These are phyloP conservation scores for Taenioides sp. DNA, from an alignment of 2,797 vertebrate genomes.

Conservation along the genomic window DNA sequence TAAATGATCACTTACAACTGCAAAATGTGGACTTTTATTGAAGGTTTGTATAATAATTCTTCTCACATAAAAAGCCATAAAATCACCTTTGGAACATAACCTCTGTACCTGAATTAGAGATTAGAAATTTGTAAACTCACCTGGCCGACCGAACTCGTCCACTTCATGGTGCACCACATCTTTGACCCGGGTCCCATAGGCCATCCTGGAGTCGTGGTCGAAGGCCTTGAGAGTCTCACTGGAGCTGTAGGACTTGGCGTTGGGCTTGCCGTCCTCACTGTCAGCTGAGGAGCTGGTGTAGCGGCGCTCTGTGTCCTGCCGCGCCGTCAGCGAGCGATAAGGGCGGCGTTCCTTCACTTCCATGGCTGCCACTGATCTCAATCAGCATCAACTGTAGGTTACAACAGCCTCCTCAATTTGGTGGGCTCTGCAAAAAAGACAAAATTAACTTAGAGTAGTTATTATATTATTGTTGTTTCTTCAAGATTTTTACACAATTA, in stretches of 20 bases:
- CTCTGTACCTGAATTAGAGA: not conserved
- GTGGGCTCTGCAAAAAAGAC: slow-evolving; percentile 60
- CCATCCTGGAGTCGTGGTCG: slow-evolving; percentile 91
- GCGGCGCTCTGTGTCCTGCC: slow-evolving; percentile 90
- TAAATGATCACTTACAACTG: not conserved
- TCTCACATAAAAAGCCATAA: not conserved
- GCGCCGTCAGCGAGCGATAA: slow-evolving; percentile 93
- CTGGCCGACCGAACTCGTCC: slow-evolving; percentile 90
- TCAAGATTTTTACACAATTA: no score
- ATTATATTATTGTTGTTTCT: no score
- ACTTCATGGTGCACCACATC: slow-evolving; percentile 95
- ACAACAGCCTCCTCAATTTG: slow-evolving; percentile 54
- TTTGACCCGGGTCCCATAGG: slow-evolving; percentile 88
- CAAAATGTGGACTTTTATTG: not conserved
- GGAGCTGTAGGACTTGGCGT: slow-evolving; percentile 97
- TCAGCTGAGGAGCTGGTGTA: slow-evolving; percentile 96
- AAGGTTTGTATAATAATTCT: not conserved
- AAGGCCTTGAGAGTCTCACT: slow-evolving; percentile 98
- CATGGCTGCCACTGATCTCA: slow-evolving; percentile 83
- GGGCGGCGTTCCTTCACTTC: slow-evolving; percentile 97
- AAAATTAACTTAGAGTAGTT: not conserved
- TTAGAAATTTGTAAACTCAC: slow-evolving; percentile 63
- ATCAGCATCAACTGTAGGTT: slow-evolving; percentile 79
- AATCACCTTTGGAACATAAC: not conserved
- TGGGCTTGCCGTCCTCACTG: slow-evolving; percentile 90